Evolutionary conservation across 2,113 vertebrate species (phyloP), one percentile per base, ranked within the genome.

Genomic region (Pterocles gutturalis): DNA sequence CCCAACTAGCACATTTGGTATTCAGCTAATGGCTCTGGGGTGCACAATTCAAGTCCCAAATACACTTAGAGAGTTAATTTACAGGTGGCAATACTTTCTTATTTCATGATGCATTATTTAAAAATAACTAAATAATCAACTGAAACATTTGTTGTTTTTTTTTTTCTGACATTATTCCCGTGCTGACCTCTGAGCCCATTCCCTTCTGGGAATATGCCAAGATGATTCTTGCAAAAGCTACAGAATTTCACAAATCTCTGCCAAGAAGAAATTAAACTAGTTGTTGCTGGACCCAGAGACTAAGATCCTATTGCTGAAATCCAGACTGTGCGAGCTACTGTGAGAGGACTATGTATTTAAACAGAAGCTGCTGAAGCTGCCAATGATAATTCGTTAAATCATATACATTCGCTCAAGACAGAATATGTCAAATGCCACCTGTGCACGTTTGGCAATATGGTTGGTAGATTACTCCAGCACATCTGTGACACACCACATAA

Each of bases 311-410:
- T 62, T 93, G 51, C 54, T 95, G 70, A 53, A 93, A 94, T 38
- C 5, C 22, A 34, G 53, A 82, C 65, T 73, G 22, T 31, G 34
- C 2, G 3, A 96, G 95, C 61, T 71, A 64, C 75, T 61, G 86
- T 13, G 62, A 91, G 69, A 90, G 13, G 43, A 67, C 25, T 28
- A 34, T 41, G 70, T 62, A 94, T 92, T 92, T 85, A 83, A 92
- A 87, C 48, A 94, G 79, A 92, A 92, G 87, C 29, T 89, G 62
- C 66, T 73, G 49, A 88, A 93, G 92, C 83, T 95, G 95, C 89
- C 93, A 95, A 70, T 34, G 80, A 46, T 72, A 78, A 95, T 95
- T 95, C 94, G 66, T 81, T 91, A 87, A 96, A 95, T 84, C 73
- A 73, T 53, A 93, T 58, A 96, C 28, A 89, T 87, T 94, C 91